Evolutionary conservation across 2,797 vertebrate species (phyloP), one percentile per base, ranked within the genome.

Genomic region (Falco cherrug): DNA sequence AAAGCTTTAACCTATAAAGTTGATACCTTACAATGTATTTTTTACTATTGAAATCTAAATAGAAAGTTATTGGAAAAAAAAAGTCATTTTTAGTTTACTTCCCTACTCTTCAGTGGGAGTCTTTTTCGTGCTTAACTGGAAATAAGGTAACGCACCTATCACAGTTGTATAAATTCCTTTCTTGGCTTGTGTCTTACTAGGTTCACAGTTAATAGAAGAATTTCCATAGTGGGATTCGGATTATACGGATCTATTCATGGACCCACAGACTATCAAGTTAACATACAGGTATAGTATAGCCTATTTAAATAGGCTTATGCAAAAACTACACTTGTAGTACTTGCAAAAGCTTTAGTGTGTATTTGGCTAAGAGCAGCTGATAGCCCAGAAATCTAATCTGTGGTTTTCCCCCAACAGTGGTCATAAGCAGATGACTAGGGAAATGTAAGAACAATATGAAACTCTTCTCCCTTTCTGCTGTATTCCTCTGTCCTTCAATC

Each of bases 221-320:
- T 99, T 98, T 99, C 99, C 90, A 98, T 99, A 95, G 99, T 99
- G 47, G 99, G 99, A 47, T 99, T 99, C 96, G 99, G 99, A 57
- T 98, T 99, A 37, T 99, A 99, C 84, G 99, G 99, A 69, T 99
- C 99, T 91, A 99, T 99, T 98, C 99, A 99, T 13, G 99, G 99
- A 78, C 99, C 99, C 57, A 99, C 99, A 89, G 99, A 99, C 95
- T 99, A 99, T 97, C 99, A 99, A 98, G 99, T 99, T 96, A 99
- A 99, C 97, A 99, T 99, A 98, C 99, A 99, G 99, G 99, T 99
- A 98, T 6, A 16, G 31, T 74, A 56, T 57, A 18, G 87, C 73
- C 39, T 70, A 18, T 89, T 80, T n/a, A 47, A 37, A 48, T 22
- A 71, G 28, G 14, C 15, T 75, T 69, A 24, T 77, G 39, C 33